Evolutionary conservation across 92 coral and sea anemone genomes (phyloP).

Genomic region (Isaurus tuberculatus): DNA sequence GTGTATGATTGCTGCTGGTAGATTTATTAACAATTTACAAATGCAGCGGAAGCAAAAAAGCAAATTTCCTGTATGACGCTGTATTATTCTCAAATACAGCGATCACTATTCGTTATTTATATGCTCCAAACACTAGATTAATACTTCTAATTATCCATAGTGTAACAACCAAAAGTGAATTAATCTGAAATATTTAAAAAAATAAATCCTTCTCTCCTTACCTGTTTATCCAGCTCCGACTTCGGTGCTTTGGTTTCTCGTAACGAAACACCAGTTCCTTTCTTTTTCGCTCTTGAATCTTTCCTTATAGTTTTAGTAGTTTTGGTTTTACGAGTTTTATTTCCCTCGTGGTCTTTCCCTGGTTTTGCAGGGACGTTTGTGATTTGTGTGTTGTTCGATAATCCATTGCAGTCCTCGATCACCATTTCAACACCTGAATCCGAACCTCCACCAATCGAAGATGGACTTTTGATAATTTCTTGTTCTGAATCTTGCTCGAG

Average conservation of each 20-base stretch:
- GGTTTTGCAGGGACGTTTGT: slow-evolving; percentile 56
- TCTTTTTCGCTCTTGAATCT: background rate
- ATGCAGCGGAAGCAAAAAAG: slow-evolving; percentile 18
- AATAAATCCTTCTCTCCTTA: slow-evolving; percentile 37
- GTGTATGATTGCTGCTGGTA: background rate
- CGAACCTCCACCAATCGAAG: slow-evolving; percentile 60
- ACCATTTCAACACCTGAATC: slow-evolving; percentile 92
- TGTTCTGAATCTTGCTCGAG: slow-evolving; percentile 25
- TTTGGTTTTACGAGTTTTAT: slow-evolving; percentile 45
- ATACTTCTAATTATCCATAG: slow-evolving; percentile 26
- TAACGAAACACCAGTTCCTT: slow-evolving; percentile 55
- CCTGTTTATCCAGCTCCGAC: slow-evolving; percentile 96
- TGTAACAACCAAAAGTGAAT: slow-evolving; percentile 43
- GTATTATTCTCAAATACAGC: background rate
- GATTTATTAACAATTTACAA: slow-evolving; percentile 27
- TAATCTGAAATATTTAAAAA: slow-evolving; percentile 24
- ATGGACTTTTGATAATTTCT: slow-evolving; percentile 15
- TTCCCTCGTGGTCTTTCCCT: slow-evolving; percentile 23
- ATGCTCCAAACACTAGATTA: background rate
- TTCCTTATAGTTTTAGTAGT: slow-evolving; percentile 44
- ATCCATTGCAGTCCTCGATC: slow-evolving; percentile 77
- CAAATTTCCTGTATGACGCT: slow-evolving; percentile 28
- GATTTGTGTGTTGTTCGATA: slow-evolving; percentile 62
- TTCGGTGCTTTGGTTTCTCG: slow-evolving; percentile 78
- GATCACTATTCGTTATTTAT: slow-evolving; percentile 10